Evolutionary conservation across 2,113 vertebrate species (phyloP).

Genomic region (Pontoporia blainvillei): DNA sequence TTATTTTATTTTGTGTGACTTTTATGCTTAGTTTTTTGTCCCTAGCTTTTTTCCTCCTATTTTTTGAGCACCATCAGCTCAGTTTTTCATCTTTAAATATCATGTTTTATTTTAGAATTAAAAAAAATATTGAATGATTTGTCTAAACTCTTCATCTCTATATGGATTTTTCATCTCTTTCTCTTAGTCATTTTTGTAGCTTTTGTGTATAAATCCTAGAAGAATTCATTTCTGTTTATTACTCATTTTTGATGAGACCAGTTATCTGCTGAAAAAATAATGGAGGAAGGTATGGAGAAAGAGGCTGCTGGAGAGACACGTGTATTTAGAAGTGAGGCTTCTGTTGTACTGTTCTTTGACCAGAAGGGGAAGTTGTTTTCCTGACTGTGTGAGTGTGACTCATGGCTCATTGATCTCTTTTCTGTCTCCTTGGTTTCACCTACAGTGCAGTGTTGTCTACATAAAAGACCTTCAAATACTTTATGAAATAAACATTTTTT

Average conservation of each 20-base stretch:
- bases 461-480: neutral
- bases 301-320: neutral
- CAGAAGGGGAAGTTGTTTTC: neutral
- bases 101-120: neutral
- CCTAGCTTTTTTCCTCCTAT: neutral
- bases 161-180: neutral
- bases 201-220: neutral
- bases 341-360: neutral
- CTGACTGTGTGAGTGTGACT: neutral
- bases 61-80: neutral
- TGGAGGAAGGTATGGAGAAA: neutral
- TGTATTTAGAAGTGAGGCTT: neutral
- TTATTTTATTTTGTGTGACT: neutral
- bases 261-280: neutral
- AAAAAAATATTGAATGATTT: neutral
- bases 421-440: neutral
- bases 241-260: neutral
- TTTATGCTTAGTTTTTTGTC: neutral
- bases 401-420: neutral
- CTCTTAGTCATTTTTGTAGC: neutral
- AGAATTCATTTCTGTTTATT: neutral
- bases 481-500: neutral
- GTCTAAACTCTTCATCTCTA: neutral
- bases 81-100: conserved; percentile 9
- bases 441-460: neutral